A percentile compares a stretch with the other conserved stretches of the same genome.
phyloP scores from a whole-genome alignment of 2,888 invertebrate species.

The Trachelus iudaicus region DNA sequence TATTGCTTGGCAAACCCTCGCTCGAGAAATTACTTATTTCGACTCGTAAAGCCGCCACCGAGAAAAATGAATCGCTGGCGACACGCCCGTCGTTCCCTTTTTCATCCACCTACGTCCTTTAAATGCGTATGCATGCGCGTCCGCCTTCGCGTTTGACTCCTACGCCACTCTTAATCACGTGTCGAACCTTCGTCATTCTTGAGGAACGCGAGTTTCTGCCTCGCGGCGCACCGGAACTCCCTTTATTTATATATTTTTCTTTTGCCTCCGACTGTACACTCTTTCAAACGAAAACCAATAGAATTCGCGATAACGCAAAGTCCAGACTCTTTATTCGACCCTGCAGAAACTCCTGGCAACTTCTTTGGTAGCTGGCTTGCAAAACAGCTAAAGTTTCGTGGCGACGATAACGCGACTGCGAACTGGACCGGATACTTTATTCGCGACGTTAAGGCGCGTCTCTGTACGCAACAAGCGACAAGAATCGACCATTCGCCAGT shows the following conservation, averaged over 20 bases:
- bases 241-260: background rate
- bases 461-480: background rate
- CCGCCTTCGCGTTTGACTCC: background rate
- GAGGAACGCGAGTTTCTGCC: background rate
- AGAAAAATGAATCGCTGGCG: background rate
- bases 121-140: background rate
- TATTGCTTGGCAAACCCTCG: background rate
- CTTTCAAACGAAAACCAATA: background rate
- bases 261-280: background rate
- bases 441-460: background rate
- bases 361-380: slow-evolving; percentile 20
- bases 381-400: slow-evolving; percentile 28
- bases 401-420: slow-evolving; percentile 21
- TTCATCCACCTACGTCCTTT: background rate
- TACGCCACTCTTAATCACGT: background rate
- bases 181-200: background rate
- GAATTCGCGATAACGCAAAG: background rate
- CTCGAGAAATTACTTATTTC: slow-evolving; percentile 26
- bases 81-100: background rate
- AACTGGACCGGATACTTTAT: background rate
- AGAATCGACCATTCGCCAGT: background rate
- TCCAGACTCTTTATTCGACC: background rate
- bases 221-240: background rate
- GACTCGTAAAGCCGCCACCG: slow-evolving; percentile 17
- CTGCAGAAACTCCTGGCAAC: slow-evolving; percentile 18